A percentile compares a stretch with the other conserved stretches of the same genome.
phyloP scores from a whole-genome alignment of 2,797 vertebrate genomes.

The Sebastes variabilis region DNA sequence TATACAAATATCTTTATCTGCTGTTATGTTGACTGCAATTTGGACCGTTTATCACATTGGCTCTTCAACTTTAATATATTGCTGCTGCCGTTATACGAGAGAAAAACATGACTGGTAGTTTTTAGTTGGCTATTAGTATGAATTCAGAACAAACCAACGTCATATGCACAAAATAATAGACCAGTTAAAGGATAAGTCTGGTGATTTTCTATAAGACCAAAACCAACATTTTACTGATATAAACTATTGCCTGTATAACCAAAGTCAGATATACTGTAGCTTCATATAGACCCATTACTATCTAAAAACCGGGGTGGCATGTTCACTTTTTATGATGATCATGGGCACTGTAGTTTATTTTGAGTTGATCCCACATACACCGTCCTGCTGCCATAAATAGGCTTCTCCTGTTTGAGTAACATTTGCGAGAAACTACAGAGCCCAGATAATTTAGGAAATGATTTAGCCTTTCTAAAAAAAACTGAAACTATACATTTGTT shows the following conservation, averaged over 20 bases:
- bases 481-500: neutral
- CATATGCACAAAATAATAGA: neutral
- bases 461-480: neutral
- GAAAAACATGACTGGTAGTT: neutral
- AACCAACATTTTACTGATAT: neutral
- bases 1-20: neutral
- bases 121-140: neutral
- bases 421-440: neutral
- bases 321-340: neutral
- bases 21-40: neutral
- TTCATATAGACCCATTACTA: neutral
- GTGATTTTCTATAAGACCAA: neutral
- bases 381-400: neutral
- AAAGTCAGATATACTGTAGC: neutral
- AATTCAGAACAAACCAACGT: neutral
- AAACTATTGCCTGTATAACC: neutral
- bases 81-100: neutral
- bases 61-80: neutral
- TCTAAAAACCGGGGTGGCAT: neutral
- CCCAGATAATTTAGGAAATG: neutral
- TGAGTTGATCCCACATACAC: neutral
- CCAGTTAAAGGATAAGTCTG: neutral
- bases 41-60: neutral
- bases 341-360: neutral
- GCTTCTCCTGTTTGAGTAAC: neutral